Percentiles rank a stretch among this genome's conserved stretches.
These are phyloP conservation scores for Bolborhynchus lineola DNA, from an alignment of 2,113 vertebrate species.

Conservation along the genomic window DNA sequence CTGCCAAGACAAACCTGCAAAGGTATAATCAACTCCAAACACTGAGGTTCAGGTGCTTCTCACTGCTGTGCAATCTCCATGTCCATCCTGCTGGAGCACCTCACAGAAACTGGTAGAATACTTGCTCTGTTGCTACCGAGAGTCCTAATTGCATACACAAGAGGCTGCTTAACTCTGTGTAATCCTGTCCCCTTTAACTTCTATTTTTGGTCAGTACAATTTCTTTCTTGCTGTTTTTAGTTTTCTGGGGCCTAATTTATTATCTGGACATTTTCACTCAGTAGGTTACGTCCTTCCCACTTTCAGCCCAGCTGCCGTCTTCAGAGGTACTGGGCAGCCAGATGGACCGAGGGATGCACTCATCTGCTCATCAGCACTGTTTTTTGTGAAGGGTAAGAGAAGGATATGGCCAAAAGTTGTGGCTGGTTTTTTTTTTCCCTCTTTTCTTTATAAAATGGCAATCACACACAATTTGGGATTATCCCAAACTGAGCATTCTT, in stretches of 20 bases:
- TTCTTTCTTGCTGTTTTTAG: neutral
- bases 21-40: neutral
- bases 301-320: neutral
- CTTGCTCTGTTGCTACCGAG: neutral
- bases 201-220: neutral
- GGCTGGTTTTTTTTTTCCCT: neutral
- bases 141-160: neutral
- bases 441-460: neutral
- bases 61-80: neutral
- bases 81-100: neutral
- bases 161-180: neutral
- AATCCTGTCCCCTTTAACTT: neutral
- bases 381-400: neutral
- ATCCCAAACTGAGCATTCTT: neutral
- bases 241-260: neutral
- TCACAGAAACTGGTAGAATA: neutral
- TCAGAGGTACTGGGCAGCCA: neutral
- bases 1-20: neutral
- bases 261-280: neutral
- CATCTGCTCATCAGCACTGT: neutral
- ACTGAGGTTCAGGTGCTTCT: neutral
- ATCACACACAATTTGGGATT: neutral
- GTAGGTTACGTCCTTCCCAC: neutral
- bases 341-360: neutral
- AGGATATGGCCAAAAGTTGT: neutral